Base-by-base conservation (phyloP, 2,113 vertebrate genomes). In the Chamaetylas fuelleborni region DNA sequence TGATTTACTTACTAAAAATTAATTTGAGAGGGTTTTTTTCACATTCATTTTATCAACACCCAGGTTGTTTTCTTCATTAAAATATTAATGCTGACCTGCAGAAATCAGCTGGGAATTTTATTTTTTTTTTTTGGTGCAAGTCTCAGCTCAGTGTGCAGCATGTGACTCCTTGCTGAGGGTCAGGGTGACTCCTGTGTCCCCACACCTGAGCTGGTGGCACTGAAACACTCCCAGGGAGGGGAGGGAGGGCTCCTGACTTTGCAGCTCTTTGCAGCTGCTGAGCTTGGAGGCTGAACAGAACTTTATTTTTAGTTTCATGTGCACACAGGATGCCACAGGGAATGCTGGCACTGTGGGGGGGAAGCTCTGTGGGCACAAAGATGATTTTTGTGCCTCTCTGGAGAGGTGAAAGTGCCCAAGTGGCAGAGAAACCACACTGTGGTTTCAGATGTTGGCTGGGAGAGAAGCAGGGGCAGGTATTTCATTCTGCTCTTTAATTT, bases 111-210 rank as follows among this genome's bases (percentile, higher is more conserved):
- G 36, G 26, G 71, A n/a, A 56, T 19, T 18, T n/a, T n/a, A n/a
- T n/a, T 13, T n/a, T 20, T 11, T 29, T 6, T 3, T 23, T n/a
- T 33, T 42, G 24, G 23, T 14, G 17, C 26, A 17, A 11, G 50
- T 17, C 26, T 28, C 15, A 16, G 60, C 67, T 58, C 1, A 1
- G 25, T 33, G 78, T 40, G 74, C 85, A 50, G 78, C 65, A 2
- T 76, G 84, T 71, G 95, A 82, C 50, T 73, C 22, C 54, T 57
- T 34, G 5, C 1, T 14, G 2, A 19, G 77, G 53, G 16, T 47
- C 90, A 56, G 91, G 80, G 83, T 92, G 95, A 94, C 92, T 67
- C 69, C 71, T 29, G 3, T 36, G 94, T 91, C 83, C 90, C 72
- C 38, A 26, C 4, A 0, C 13, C 31, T 11, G 53, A 33, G 67